Base-by-base conservation (phyloP, 2,113 vertebrate genomes). In the Aix galericulata region DNA sequence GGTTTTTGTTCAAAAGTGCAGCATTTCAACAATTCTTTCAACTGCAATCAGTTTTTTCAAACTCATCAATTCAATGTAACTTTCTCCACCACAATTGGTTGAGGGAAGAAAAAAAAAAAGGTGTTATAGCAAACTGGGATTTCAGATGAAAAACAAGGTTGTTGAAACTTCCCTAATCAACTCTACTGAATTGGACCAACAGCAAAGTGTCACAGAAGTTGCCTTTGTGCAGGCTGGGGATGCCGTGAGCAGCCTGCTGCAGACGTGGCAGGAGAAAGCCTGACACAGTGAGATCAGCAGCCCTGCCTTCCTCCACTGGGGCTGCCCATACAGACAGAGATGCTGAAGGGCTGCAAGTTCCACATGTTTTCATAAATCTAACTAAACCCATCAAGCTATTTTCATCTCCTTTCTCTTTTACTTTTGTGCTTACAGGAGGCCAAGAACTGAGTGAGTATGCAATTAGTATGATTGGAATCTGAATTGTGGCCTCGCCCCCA, bases 301-400 rank as follows among this genome's bases (percentile, higher is more conserved):
- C 36, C 63, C 64, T 42, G 36, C 34, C 81, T 64, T 34, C 5
- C 5, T 4, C 89, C 93, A 76, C 85, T 96, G 90, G 50, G 36
- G 72, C 55, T 83, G 82, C 90, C 82, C 67, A 12, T 71, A 32
- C 81, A 79, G 34, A 58, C 66, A 71, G 79, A 93, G 86, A 46
- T 95, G 76, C 59, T 88, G 64, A 91, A 95, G 75, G 63, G 56
- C 89, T 83, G 85, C 88, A 78, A 67, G 75, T 94, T 93, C 72
- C 90, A 56, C n/a, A 6, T 31, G 34, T 82, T 93, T 90, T 74
- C 64, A 82, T 86, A 96, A 95, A 95, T 79, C 84, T 85, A 79
- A 83, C 59, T 13, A 88, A 94, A 90, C 13, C 23, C 69, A 63
- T 44, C 46, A 77, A 86, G 52, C 2, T 27, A 18, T 64, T 62